Percentiles rank a stretch among this genome's conserved stretches.
These are phyloP conservation scores for Pachypsylla venusta DNA, from an alignment of 1,140 invertebrate species.

Conservation along the genomic window DNA sequence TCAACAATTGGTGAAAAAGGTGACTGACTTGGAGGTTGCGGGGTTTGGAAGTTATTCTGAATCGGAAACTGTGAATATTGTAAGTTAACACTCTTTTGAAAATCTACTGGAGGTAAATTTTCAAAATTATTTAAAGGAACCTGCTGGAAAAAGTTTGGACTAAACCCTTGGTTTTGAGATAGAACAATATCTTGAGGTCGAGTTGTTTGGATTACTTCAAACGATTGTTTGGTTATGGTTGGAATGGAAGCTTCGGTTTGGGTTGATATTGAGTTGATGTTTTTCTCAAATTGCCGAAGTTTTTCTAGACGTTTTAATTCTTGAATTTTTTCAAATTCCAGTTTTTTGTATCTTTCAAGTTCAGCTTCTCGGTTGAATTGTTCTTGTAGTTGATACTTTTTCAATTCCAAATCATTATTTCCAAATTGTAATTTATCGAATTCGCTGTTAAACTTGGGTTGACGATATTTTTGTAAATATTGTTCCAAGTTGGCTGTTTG, in stretches of 20 bases:
- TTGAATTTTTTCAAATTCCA: not conserved
- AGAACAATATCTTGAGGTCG: not conserved
- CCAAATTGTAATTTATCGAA: not conserved
- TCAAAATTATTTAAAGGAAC: not conserved
- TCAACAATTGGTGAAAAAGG: not conserved
- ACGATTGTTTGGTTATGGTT: no score
- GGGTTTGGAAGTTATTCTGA: not conserved
- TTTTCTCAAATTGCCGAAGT: not conserved
- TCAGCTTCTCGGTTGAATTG: constrained; percentile 2
- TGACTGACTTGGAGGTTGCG: not conserved
- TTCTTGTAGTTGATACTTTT: not conserved
- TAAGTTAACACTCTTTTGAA: constrained; percentile 32
- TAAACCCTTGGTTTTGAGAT: not conserved
- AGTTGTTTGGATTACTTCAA: not conserved
- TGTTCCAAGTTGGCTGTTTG: constrained; percentile 7
- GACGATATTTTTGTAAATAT: not conserved
- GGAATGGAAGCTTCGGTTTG: not conserved
- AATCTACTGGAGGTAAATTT: constrained; percentile 21
- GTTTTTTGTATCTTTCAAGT: not conserved
- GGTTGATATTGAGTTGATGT: not conserved
- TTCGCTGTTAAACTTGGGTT: not conserved
- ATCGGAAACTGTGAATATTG: constrained; percentile 28
- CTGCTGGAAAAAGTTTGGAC: not conserved
- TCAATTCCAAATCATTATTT: not conserved
- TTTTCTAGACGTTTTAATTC: not conserved